These are phyloP conservation scores for Aptenodytes patagonicus DNA, from an alignment of 2,113 vertebrate genomes.

Conservation along the genomic window DNA sequence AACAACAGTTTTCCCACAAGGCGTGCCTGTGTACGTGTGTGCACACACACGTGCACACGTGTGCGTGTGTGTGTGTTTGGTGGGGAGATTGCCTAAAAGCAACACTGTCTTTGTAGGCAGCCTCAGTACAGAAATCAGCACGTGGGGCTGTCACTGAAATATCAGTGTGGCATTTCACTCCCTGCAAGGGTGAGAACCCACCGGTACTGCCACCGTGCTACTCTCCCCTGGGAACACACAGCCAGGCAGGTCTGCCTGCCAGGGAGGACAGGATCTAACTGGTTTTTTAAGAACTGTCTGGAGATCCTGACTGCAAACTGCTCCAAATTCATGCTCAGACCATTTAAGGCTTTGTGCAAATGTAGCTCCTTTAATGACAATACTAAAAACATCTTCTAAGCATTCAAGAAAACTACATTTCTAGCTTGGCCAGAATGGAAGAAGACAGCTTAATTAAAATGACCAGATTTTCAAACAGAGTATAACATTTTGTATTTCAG, in stretches of 20 bases:
- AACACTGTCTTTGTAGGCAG: not conserved
- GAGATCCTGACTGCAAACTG: not conserved
- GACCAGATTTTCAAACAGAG: not conserved
- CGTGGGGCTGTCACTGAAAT: not conserved
- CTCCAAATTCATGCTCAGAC: not conserved
- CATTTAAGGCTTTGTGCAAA: not conserved
- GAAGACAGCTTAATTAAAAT: not conserved
- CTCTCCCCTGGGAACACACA: not conserved
- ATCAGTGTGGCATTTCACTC: not conserved
- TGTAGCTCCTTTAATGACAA: not conserved
- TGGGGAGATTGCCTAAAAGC: not conserved
- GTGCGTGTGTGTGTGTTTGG: not conserved
- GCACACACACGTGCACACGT: fast-evolving
- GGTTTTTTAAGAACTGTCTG: not conserved
- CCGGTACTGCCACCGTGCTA: too few relatives aligned
- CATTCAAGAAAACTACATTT: not conserved
- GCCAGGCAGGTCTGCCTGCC: not conserved
- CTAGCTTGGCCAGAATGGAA: not conserved
- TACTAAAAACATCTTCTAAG: not conserved
- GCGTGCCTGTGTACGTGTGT: fast-evolving
- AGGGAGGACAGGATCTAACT: not conserved
- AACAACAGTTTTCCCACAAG: not conserved
- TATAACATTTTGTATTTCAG: not conserved
- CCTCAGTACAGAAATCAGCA: not conserved
- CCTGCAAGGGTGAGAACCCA: fast-evolving